Conservation (phyloP, 2,888 invertebrate genomes). For the Resseliella maxima region DNA sequence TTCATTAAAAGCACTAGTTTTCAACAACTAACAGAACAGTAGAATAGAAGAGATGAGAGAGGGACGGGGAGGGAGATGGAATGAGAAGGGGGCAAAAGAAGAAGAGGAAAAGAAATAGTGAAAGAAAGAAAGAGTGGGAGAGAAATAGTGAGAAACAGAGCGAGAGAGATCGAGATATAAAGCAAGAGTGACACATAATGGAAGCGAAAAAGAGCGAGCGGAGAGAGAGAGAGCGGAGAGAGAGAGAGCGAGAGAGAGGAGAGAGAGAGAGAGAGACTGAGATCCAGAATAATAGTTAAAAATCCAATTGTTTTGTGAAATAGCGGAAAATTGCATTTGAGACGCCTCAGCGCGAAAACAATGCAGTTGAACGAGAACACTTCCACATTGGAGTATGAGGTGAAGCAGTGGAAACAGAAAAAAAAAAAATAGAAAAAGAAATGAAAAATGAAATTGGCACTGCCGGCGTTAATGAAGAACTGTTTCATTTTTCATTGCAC, state of each 20-base stretch:
- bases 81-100: too few species aligned
- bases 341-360: not conserved
- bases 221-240: not conserved
- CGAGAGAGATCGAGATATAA: too few species aligned
- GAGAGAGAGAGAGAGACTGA: too few species aligned
- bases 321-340: constrained; percentile 50
- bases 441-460: too few species aligned
- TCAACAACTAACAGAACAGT: too few species aligned
- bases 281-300: not conserved
- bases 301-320: constrained; percentile 40
- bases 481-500: not conserved
- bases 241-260: not conserved
- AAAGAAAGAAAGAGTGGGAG: too few species aligned
- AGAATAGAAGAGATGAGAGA: too few species aligned
- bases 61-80: too few species aligned
- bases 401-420: not conserved
- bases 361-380: not conserved
- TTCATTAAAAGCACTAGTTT: constrained; percentile 39
- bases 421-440: too few species aligned
- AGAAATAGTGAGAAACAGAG: too few species aligned
- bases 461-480: not conserved
- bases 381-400: not conserved
- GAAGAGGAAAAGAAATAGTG: too few species aligned
- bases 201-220: not conserved
- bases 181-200: too few species aligned